phyloP scores from a whole-genome alignment of 1,140 invertebrate species.

The Matsumurasca onukii region DNA sequence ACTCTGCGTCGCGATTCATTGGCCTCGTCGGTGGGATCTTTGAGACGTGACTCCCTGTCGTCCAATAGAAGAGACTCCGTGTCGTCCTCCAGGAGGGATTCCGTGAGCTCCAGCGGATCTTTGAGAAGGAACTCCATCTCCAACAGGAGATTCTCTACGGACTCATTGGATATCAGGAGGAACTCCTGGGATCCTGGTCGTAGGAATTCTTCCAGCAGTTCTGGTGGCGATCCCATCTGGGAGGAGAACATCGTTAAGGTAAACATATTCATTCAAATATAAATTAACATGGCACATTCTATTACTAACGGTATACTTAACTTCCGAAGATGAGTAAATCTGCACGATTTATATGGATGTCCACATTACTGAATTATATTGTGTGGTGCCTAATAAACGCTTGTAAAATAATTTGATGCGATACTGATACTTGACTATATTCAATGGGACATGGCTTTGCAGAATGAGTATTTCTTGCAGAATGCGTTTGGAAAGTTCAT shows the following conservation, averaged over 20 bases:
- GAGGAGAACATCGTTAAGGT: slow-evolving; percentile 46
- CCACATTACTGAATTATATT: no score
- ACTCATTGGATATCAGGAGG: slow-evolving; percentile 62
- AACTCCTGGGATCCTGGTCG: slow-evolving; percentile 67
- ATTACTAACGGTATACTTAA: no score
- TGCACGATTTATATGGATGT: no score
- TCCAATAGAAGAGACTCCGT: slow-evolving; percentile 59
- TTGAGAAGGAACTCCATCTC: slow-evolving; percentile 44
- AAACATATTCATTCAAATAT: neutral
- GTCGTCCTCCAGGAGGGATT: slow-evolving; percentile 45
- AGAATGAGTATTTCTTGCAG: no score
- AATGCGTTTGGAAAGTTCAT: no score
- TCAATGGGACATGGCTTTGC: no score
- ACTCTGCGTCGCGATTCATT: slow-evolving; percentile 47
- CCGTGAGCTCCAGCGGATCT: slow-evolving; percentile 28
- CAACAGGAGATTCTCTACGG: slow-evolving; percentile 62
- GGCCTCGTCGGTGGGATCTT: slow-evolving; percentile 66
- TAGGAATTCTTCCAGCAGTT: slow-evolving; percentile 57
- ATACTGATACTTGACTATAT: no score
- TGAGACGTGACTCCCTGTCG: slow-evolving; percentile 69
- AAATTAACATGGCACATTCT: no score
- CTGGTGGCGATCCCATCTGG: slow-evolving; percentile 51
- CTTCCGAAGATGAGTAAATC: no score
- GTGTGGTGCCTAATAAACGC: no score
- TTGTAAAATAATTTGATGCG: no score